These are phyloP conservation scores for Psammodynastes pulverulentus DNA, from an alignment of 2,113 vertebrate species.

Conservation along the genomic window DNA sequence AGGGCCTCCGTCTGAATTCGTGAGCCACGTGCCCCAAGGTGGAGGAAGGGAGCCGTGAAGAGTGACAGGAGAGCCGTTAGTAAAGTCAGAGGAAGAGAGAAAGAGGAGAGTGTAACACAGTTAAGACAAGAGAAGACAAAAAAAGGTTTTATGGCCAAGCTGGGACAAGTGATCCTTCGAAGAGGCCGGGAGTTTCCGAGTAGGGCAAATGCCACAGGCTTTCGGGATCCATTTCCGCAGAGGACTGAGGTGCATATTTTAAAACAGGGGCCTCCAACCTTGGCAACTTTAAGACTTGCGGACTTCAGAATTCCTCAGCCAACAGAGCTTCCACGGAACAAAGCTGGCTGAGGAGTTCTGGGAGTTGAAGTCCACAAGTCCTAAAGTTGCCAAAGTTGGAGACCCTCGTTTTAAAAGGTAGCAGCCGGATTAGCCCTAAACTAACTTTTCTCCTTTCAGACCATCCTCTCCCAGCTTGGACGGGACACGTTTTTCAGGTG, in stretches of 20 bases:
- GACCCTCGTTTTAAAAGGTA: neutral
- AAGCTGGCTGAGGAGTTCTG: too few relatives aligned
- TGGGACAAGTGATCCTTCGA: constrained; percentile 14
- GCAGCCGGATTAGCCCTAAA: neutral
- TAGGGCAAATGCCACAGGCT: neutral
- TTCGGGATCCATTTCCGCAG: neutral
- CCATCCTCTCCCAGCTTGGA: neutral
- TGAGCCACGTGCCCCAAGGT: constrained; percentile 65
- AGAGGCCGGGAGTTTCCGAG: constrained; percentile 4
- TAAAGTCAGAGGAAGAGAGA: constrained; percentile 67
- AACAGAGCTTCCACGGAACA: too few relatives aligned
- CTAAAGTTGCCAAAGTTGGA: too few relatives aligned
- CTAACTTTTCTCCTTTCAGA: neutral
- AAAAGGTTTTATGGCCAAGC: constrained; percentile 41
- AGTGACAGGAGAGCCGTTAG: constrained; percentile 67
- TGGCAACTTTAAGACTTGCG: too few relatives aligned
- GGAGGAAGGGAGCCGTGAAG: constrained; percentile 55
- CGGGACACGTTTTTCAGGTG: neutral
- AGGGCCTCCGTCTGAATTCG: constrained; percentile 81
- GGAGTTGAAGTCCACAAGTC: too few relatives aligned
- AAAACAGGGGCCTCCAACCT: too few relatives aligned
- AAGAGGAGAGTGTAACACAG: constrained; percentile 55
- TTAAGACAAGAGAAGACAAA: constrained; percentile 20
- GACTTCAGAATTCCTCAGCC: too few relatives aligned
- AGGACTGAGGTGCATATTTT: neutral